Conservation (phyloP, 2,888 invertebrate genomes). For the Fragum whitleyi region DNA sequence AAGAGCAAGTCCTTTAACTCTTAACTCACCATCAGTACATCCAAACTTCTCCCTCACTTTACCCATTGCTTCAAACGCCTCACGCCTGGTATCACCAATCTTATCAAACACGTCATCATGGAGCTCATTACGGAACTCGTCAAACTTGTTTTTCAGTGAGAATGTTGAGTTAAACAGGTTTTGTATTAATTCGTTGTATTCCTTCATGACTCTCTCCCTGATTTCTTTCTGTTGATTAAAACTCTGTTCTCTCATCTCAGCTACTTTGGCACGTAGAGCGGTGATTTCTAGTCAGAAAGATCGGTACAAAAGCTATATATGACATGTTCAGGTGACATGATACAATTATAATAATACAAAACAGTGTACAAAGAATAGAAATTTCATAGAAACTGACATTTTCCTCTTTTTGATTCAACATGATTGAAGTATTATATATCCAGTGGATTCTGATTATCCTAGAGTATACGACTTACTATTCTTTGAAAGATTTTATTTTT, state of each 20-base stretch:
- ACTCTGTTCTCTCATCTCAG: constrained; percentile 81
- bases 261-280: constrained; percentile 82
- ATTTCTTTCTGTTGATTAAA: constrained; percentile 80
- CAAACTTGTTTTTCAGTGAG: constrained; percentile 82
- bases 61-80: constrained; percentile 78
- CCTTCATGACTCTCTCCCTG: constrained; percentile 81
- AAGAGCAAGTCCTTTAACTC: too few relatives aligned
- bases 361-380: too few relatives aligned
- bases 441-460: too few relatives aligned
- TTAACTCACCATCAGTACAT: constrained; percentile 65
- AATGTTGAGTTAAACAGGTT: constrained; percentile 81
- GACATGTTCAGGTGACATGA: too few relatives aligned
- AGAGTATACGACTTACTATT: too few relatives aligned
- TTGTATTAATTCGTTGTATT: constrained; percentile 83
- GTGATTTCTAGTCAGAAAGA: constrained; percentile 78
- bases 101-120: constrained; percentile 80
- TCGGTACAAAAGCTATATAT: too few relatives aligned
- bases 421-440: too few relatives aligned
- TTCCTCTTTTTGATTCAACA: too few relatives aligned
- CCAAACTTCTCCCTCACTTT: constrained; percentile 77
- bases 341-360: too few relatives aligned
- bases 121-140: constrained; percentile 80
- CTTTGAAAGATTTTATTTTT: too few relatives aligned
- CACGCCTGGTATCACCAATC: constrained; percentile 77
- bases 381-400: too few relatives aligned